These are phyloP conservation scores for Loxodonta africana DNA, from an alignment of 2,113 vertebrate species.

Conservation along the genomic window DNA sequence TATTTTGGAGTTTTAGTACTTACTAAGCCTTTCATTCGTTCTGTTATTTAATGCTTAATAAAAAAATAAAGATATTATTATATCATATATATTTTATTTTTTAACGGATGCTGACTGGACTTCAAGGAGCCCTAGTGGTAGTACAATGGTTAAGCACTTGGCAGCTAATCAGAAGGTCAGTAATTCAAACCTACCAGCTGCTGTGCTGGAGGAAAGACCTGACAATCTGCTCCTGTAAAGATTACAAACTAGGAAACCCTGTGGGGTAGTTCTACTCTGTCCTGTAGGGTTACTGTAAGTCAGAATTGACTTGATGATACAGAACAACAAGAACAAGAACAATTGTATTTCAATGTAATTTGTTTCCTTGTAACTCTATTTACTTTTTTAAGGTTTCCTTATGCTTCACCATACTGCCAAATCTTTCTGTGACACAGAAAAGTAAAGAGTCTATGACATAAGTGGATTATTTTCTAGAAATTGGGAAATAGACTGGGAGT, in stretches of 20 bases:
- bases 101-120: background rate
- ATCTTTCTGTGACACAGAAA: background rate
- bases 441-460: background rate
- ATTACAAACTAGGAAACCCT: too few relatives aligned
- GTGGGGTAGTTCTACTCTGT: too few relatives aligned
- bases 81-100: conserved; percentile 39
- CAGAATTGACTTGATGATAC: background rate
- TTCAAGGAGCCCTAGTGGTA: background rate
- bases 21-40: background rate
- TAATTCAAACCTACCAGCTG: too few relatives aligned
- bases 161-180: too few relatives aligned
- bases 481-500: background rate
- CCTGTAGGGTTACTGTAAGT: too few relatives aligned
- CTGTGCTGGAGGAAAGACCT: too few relatives aligned
- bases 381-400: background rate
- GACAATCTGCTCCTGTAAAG: too few relatives aligned
- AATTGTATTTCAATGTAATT: background rate
- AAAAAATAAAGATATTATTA: background rate
- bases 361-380: background rate
- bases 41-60: background rate
- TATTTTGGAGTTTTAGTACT: background rate
- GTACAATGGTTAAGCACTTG: too few relatives aligned
- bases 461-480: background rate
- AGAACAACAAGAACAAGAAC: background rate
- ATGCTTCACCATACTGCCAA: background rate